phyloP scores from a whole-genome alignment of 2,888 invertebrate genomes.

The Rosalia funebris region DNA sequence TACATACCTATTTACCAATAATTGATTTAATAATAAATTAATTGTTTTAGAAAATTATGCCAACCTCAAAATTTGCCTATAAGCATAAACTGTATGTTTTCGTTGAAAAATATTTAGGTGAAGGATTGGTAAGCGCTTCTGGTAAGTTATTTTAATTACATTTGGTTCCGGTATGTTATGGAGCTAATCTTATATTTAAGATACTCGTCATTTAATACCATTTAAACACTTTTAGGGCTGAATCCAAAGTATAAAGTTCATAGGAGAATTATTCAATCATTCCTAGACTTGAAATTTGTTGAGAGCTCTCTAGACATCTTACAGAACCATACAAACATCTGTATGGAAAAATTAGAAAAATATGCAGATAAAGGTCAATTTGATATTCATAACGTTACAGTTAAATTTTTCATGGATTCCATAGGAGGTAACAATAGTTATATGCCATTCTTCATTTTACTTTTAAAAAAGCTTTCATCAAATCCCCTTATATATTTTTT shows the following conservation, averaged over 20 bases:
- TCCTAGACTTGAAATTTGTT: slow-evolving; percentile 46
- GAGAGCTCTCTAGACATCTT: slow-evolving; percentile 31
- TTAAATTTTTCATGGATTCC: slow-evolving; percentile 44
- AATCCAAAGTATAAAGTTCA: slow-evolving; percentile 42
- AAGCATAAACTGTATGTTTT: slow-evolving; percentile 49
- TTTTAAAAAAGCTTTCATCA: background rate
- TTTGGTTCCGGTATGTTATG: too few species aligned
- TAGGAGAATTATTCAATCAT: slow-evolving; percentile 46
- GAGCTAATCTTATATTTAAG: too few species aligned
- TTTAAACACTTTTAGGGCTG: too few species aligned
- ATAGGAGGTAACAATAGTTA: slow-evolving; percentile 41
- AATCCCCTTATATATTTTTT: too few species aligned
- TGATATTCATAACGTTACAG: slow-evolving; percentile 36
- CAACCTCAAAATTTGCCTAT: slow-evolving; percentile 44
- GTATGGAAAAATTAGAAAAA: slow-evolving; percentile 41
- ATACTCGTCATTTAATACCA: too few species aligned
- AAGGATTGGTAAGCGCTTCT: slow-evolving; percentile 47
- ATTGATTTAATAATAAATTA: background rate
- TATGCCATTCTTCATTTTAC: background rate
- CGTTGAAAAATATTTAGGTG: slow-evolving; percentile 43
- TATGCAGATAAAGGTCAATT: slow-evolving; percentile 40
- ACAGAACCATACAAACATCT: slow-evolving; percentile 37
- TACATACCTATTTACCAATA: background rate
- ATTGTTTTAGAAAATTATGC: slow-evolving; percentile 47
- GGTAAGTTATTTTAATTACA: slow-evolving; percentile 39